Base-by-base conservation (phyloP, 2,888 invertebrate species). In the Xestia sexstrigata region DNA sequence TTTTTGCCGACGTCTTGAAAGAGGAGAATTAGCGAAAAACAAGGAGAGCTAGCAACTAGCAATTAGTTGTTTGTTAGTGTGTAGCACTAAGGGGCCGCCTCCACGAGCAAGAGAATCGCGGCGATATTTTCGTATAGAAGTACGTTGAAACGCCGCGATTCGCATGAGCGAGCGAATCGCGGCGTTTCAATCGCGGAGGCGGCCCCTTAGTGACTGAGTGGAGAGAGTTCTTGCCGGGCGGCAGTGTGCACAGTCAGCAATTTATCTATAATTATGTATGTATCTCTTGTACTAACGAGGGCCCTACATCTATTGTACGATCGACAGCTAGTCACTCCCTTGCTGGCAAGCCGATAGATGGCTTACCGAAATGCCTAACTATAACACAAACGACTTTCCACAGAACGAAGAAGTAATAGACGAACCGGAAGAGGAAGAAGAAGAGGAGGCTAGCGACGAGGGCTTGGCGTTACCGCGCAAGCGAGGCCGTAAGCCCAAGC, bases 401-500 rank as follows among this genome's bases (percentile, higher is more conserved):
- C 81, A 95, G 94, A 95, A 95, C 74, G 97, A 96, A n/a, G 97
- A 97, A 42, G 92, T 88, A 1, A 83, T 87, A 30, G 97, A 97
- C 2, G 98, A 98, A 42, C 98, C 97, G 0, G 98, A 98, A 23
- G 98, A 98, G 2, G 98, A 98, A 8, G 98, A 98, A 17, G 98
- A 98, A 1, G 98, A 98, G 74, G 98, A 98, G 80, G 98, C 97
- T 70, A 98, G 98, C 84, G 97, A 97, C 92, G 97, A 95, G 85
- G 97, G 97, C 42, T 95, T 97, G 42, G 97, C 97, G 69, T 97
- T 97, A 76, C 97, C 97, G 58, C 97, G 97, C 85, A 97, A 98
- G 83, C 97, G 98, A 0, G 97, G 98, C 42, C 97, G 98, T 55
- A 97, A 98, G 90, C 98, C 98, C 77, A 95, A 95, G 84, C 94